A percentile compares a stretch with the other conserved stretches of the same genome.
phyloP scores from a whole-genome alignment of 2,797 vertebrate genomes.

The Neosilurus mollespiculum region DNA sequence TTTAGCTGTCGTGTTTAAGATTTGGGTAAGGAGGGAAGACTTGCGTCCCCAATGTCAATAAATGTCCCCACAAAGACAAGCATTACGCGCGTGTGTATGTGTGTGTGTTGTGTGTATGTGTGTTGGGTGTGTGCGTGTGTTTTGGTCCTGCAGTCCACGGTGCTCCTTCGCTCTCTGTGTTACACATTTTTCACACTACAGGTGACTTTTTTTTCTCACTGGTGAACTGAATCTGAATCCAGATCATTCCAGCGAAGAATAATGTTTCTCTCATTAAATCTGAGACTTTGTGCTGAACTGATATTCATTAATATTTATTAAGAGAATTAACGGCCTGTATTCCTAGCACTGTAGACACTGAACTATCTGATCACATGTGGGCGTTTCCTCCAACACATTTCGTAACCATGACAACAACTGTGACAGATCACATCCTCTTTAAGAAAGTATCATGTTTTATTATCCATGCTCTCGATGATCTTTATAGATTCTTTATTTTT shows the following conservation, averaged over 20 bases:
- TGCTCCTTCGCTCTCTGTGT: not conserved
- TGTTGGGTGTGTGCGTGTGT: slow-evolving; percentile 27
- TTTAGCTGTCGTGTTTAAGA: too few relatives aligned
- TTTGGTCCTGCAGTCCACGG: slow-evolving; percentile 21
- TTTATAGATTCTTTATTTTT: not conserved
- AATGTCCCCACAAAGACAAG: too few relatives aligned
- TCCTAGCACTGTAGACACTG: not conserved
- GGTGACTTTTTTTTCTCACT: not conserved
- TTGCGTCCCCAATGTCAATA: too few relatives aligned
- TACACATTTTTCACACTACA: not conserved
- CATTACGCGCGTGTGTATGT: too few relatives aligned
- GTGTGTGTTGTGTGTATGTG: slow-evolving; percentile 25
- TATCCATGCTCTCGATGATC: not conserved
- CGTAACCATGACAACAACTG: not conserved
- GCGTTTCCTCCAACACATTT: not conserved
- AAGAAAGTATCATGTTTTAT: not conserved
- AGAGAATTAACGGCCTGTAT: not conserved
- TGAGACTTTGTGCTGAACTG: not conserved
- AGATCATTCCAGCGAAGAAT: not conserved
- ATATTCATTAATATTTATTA: not conserved
- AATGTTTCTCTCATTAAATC: not conserved
- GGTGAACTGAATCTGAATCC: not conserved
- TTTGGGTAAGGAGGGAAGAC: too few relatives aligned
- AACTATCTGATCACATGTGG: not conserved
- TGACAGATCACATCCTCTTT: not conserved